Base-by-base conservation (phyloP, 37 sponge, comb jelly and placozoan species). In the Axinella damicornis region DNA sequence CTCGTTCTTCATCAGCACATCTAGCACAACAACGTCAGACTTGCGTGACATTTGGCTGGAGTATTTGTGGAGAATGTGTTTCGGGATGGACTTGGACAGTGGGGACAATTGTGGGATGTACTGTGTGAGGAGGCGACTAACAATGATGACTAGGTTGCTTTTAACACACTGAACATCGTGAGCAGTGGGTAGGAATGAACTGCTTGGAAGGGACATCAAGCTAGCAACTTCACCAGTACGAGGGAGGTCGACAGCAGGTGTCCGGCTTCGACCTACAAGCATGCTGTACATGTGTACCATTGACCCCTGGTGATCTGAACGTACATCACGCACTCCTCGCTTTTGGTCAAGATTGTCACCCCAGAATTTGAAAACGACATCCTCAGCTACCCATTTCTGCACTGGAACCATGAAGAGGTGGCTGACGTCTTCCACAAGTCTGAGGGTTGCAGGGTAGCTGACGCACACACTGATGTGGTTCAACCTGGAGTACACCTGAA, bases 1-100 rank as follows among this genome's bases (percentile, higher is more conserved):
- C 65, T 84, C 85, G 39, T 58, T 61, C 66, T 84, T 84, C 24
- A 61, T 18, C 1, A 84, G 67, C 2, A 84, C 85, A 73, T 84
- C 85, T 0, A 84, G 21, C 19, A 75, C 76, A 57, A 73, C 41
- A 59, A 75, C 85, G 2, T 58, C 75, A 5, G 85, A 84, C 36
- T 72, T 74, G 4, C 1, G 2, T 19, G 76, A 38, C 85, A 84
- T 84, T 76, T 72, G 40, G 0, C 12, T 6, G 2, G 76, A 77
- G 57, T 84, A 77, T 21, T 20, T 18, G 46, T 84, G 85, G 4
- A 12, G 30, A 62, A 84, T 84, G 25, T 84, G 72, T 9, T 76
- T 18, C 4, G 58, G 53, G 5, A 78, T 67, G 32, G 16, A 5
- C 22, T 58, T 59, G 1, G 65, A 9, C n/a, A 77, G 57, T 18